Evolutionary conservation across 64 coral and sea anemone species (phyloP).

Genomic region (Hydrozoanthus tunicans): DNA sequence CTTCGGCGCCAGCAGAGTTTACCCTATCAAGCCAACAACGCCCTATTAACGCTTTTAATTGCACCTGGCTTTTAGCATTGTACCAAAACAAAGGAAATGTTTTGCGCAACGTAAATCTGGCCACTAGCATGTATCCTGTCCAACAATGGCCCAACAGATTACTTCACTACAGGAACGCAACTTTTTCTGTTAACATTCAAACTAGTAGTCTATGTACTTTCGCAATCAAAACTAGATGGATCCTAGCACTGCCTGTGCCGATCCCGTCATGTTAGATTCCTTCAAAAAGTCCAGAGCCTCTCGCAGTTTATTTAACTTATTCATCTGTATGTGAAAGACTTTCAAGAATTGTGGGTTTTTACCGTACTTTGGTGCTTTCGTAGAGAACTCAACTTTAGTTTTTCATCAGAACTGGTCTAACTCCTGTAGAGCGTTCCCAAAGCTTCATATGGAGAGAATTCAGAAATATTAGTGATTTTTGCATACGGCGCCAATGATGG

Average conservation of each 20-base stretch:
- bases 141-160: conserved; percentile 23
- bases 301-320: not conserved
- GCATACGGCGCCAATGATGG: too few relatives aligned
- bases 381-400: not conserved
- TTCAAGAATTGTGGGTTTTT: not conserved
- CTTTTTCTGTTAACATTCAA: not conserved
- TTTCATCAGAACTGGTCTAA: too few relatives aligned
- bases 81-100: not conserved
- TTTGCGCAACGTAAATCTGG: not conserved
- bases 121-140: conserved; percentile 19
- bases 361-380: conserved; percentile 35
- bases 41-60: not conserved
- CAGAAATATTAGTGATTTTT: too few relatives aligned
- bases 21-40: not conserved
- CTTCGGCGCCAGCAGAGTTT: not conserved
- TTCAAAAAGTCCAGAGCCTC: not conserved
- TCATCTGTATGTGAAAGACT: conserved; percentile 46
- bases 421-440: too few relatives aligned
- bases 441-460: too few relatives aligned
- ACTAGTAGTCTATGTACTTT: not conserved
- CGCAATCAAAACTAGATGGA: not conserved
- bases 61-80: not conserved
- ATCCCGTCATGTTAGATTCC: not conserved
- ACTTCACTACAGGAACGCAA: conserved; percentile 11
- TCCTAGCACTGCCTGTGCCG: not conserved